Base-by-base conservation (phyloP, 2,113 vertebrate species). In the Montifringilla adamsi region DNA sequence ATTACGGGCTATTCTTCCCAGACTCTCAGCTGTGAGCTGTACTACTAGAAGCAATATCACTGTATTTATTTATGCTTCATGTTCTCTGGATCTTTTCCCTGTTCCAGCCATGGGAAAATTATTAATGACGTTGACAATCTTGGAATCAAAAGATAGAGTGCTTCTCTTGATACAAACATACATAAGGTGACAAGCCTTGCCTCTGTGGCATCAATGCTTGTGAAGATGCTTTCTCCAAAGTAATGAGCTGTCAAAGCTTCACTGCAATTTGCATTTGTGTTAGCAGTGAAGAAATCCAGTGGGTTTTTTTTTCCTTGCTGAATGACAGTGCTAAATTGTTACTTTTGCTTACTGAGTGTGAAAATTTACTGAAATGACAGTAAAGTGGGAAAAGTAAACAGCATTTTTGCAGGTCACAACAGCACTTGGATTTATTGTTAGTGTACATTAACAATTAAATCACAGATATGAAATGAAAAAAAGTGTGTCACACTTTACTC, bases 221-320 rank as follows among this genome's bases (percentile, higher is more conserved):
- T 43, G 74, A 73, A 69, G 64, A 41, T 84, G 52, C 69, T 87
- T 30, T 56, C 59, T 68, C 55, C 44, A 72, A 68, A 93, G 88
- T 60, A 95, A 90, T 84, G 58, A 94, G 35, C 55, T 94, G 86
- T 93, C 73, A 87, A 92, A 94, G 43, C 35, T 84, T 74, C 84
- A 58, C 35, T 26, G n/a, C 21, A 49, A 82, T 58, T 31, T 86
- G 47, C 24, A 67, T 75, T 67, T 1, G 1, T 44, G 28, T 63
- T 74, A 90, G 55, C 43, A 60, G 68, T 46, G 74, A 85, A 86
- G 88, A 93, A 93, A 87, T 73, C 50, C 44, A 68, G 43, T 18
- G 22, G 1, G 35, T 9, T 62, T 92, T 91, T 47, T 46, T 62
- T 62, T 39, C 50, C 46, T 80, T 67, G 35, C 31, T 39, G 85